phyloP scores from a whole-genome alignment of 1,140 invertebrate species.

The Pentalonia nigronervosa region DNA sequence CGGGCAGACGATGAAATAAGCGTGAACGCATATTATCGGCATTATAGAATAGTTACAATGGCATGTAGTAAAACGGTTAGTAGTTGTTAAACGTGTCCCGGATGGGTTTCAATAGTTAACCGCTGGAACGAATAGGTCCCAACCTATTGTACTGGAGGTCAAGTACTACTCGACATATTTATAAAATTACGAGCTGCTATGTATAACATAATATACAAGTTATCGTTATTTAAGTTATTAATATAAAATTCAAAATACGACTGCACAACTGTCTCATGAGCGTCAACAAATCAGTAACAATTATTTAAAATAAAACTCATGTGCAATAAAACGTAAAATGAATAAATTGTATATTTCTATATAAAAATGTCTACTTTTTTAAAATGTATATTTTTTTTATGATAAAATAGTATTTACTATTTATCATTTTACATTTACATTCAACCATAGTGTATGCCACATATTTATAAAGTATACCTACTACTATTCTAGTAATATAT shows the following conservation, averaged over 20 bases:
- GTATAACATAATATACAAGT: neutral
- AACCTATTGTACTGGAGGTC: conserved; percentile 12
- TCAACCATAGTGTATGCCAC: too few species aligned
- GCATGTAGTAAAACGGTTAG: conserved; percentile 17
- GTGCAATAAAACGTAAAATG: neutral
- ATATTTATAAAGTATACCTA: too few species aligned
- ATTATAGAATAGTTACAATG: conserved; percentile 3
- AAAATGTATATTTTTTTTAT: too few species aligned
- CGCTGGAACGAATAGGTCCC: conserved; percentile 25
- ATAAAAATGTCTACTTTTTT: too few species aligned
- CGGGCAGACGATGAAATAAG: neutral
- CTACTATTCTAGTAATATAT: too few species aligned
- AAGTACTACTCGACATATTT: conserved; percentile 26
- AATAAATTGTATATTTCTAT: too few species aligned
- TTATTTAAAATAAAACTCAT: neutral
- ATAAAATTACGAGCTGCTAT: neutral
- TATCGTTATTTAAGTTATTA: neutral
- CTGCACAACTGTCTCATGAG: neutral
- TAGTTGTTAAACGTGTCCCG: conserved; percentile 16
- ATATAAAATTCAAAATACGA: neutral
- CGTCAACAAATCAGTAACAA: neutral
- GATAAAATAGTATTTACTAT: too few species aligned
- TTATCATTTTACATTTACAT: too few species aligned
- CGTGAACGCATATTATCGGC: conserved; percentile 1
- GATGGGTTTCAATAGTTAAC: conserved; percentile 39